Evolutionary conservation across 1,140 invertebrate genomes (phyloP).

Genomic region (Panagrolaimus sp.): DNA sequence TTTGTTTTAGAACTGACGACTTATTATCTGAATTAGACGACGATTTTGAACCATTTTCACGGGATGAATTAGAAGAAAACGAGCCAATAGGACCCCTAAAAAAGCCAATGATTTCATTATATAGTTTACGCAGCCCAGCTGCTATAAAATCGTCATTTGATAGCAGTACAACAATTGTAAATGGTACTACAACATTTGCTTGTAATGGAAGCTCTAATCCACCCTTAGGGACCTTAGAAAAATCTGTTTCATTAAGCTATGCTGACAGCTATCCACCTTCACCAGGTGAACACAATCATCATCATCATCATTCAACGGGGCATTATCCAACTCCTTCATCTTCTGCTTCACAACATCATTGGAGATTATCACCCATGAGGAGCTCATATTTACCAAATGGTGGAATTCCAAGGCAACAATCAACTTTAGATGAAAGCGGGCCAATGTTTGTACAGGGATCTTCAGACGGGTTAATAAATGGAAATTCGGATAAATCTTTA

Average conservation of each 20-base stretch:
- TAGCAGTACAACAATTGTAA: constrained; percentile 5
- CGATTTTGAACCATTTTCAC: constrained; percentile 19
- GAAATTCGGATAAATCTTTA: constrained; percentile 2
- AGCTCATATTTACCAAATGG: constrained; percentile 11
- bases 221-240: not conserved
- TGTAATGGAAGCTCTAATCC: constrained; percentile 7
- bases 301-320: too few relatives aligned
- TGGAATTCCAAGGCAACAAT: constrained; percentile 4
- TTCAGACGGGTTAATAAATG: not conserved
- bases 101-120: constrained; percentile 20
- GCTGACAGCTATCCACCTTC: constrained; percentile 4
- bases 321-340: not conserved
- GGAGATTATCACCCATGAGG: constrained; percentile 9
- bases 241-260: constrained; percentile 7
- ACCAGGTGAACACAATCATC: not conserved
- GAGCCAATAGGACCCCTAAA: constrained; percentile 24
- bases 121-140: constrained; percentile 20
- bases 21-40: constrained; percentile 46
- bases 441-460: not conserved
- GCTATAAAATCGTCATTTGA: constrained; percentile 9
- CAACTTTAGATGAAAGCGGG: constrained; percentile 4
- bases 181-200: constrained; percentile 6
- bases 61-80: constrained; percentile 24
- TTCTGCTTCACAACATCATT: not conserved
- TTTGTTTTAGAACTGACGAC: constrained; percentile 49